Evolutionary conservation across 2,113 vertebrate species (phyloP), one percentile per base, ranked within the genome.

Genomic region (Corythoichthys haematopterus): DNA sequence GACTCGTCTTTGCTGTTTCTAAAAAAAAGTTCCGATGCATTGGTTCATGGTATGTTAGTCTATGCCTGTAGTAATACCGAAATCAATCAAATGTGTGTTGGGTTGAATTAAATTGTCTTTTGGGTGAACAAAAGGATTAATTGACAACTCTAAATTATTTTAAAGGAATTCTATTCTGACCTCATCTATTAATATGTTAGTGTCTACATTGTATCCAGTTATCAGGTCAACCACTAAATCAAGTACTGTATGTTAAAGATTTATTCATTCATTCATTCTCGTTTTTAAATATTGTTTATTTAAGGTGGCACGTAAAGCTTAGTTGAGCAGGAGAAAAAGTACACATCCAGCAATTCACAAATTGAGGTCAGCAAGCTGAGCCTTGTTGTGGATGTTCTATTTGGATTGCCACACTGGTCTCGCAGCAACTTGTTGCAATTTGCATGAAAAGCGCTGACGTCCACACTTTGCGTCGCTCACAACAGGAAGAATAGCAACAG

Each of bases 401-500:
- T 62, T 55, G 50, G 36, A 53, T 40, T 47, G 63, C 10, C 46
- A 36, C 6, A 51, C 52, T 51, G 16, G 11, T 55, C 68, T 58
- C 53, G 60, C 50, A 60, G 33, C 10, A 33, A 66, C 45, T n/a
- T 38, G 56, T 33, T 66, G 38, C 35, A 40, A 68, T 15, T 65
- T 14, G 13, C 71, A 50, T 2, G 11, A 33, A 14, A 46, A 46
- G n/a, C 12, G 43, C 43, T 62, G 46, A 46, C n/a, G 43, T 46
- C 11, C 60, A 14, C 38, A 43, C n/a, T 46, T 28, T 13, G 43
- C 43, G 11, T 33, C 38, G 40, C n/a, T 46, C 60, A 62, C 43
- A 33, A 72, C 82, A 80, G 79, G 80, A 82, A 78, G 72, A 43
- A 46, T 69, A 9, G 12, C 15, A 52, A 77, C 77, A 74, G 79